Evolutionary conservation across 2,113 vertebrate species (phyloP).

Genomic region (Psilopogon haemacephalus): DNA sequence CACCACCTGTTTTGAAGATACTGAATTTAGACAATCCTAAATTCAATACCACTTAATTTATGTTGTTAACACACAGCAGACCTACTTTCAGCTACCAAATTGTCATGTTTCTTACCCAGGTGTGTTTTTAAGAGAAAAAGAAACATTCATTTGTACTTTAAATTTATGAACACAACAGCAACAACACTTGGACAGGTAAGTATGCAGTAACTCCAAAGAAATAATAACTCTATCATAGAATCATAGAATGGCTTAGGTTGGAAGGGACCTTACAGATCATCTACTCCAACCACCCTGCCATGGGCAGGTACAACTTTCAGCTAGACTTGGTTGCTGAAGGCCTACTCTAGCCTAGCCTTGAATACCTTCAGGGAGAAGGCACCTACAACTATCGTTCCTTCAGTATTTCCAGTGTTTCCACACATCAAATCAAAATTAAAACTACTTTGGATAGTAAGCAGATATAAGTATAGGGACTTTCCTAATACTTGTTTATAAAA

Average conservation of each 20-base stretch:
- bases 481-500: background rate
- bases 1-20: background rate
- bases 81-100: background rate
- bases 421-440: background rate
- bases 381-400: background rate
- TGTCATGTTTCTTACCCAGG: background rate
- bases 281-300: no score
- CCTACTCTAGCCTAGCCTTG: no score
- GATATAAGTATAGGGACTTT: background rate
- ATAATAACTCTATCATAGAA: background rate
- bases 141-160: background rate
- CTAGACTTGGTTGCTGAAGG: no score
- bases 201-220: background rate
- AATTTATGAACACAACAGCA: background rate
- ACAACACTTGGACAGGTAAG: background rate
- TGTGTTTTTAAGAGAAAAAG: background rate
- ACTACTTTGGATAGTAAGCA: background rate
- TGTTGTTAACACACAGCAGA: background rate
- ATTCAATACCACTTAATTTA: background rate
- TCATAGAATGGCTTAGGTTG: no score
- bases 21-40: background rate
- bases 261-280: no score
- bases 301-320: no score
- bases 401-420: background rate
- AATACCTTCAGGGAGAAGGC: no score